These are phyloP conservation scores for Drosophila emarginata DNA, from an alignment of 2,888 invertebrate species.

Conservation along the genomic window DNA sequence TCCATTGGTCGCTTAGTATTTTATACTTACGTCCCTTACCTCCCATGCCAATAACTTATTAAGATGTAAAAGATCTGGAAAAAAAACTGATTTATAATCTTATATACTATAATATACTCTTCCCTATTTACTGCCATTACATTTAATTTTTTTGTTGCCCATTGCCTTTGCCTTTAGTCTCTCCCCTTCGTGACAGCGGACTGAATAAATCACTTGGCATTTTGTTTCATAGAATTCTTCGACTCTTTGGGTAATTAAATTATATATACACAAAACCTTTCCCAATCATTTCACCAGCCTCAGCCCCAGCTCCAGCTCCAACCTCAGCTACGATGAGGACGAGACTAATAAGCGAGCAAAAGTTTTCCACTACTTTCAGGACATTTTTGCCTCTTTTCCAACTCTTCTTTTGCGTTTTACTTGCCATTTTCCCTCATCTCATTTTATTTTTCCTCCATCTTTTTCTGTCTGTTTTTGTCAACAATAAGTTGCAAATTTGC, in stretches of 20 bases:
- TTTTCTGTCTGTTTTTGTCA: constrained; percentile 43
- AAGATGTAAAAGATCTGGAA: too few relatives aligned
- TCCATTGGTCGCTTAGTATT: too few relatives aligned
- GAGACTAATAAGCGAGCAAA: constrained; percentile 28
- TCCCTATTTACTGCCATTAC: not conserved
- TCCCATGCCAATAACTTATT: too few relatives aligned
- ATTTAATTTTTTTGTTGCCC: not conserved
- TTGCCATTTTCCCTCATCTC: not conserved
- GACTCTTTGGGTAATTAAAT: constrained; percentile 76
- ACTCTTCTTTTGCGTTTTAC: not conserved
- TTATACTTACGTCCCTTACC: too few relatives aligned
- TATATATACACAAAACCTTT: constrained; percentile 59
- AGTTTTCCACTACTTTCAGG: constrained; percentile 44
- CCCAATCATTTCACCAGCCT: constrained; percentile 39
- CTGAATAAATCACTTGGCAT: constrained; percentile 64
- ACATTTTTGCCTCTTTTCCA: constrained; percentile 18
- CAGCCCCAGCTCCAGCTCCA: constrained; percentile 55
- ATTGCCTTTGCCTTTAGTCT: not conserved
- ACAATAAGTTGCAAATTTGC: constrained; percentile 78
- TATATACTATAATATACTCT: not conserved
- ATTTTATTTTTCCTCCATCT: constrained; percentile 15
- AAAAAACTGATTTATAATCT: not conserved
- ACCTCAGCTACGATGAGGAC: constrained; percentile 43
- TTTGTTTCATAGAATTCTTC: constrained; percentile 24
- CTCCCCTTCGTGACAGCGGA: constrained; percentile 28